phyloP scores from a whole-genome alignment of 2,888 invertebrate genomes.

The Stratiomys singularior region DNA sequence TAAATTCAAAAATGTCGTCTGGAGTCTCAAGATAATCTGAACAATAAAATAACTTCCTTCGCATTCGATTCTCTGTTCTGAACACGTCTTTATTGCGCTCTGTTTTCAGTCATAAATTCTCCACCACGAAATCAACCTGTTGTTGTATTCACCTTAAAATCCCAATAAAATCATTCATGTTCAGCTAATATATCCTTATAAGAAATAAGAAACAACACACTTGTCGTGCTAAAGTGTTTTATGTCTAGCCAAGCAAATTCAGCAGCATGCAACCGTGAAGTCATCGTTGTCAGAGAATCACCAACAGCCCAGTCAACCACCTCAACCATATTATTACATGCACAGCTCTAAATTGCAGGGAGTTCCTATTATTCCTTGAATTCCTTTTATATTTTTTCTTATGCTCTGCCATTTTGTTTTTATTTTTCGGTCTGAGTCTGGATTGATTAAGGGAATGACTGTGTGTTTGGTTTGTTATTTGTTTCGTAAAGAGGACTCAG shows the following conservation, averaged over 20 bases:
- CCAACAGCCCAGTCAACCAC: not conserved
- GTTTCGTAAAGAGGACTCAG: not conserved
- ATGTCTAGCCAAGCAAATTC: slow-evolving; percentile 10
- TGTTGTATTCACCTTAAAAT: not conserved
- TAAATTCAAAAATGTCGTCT: no score
- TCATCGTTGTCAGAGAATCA: not conserved
- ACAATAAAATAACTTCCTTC: no score
- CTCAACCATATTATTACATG: slow-evolving; percentile 24
- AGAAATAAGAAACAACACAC: slow-evolving; percentile 6
- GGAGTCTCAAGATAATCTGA: no score
- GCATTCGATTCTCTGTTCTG: no score
- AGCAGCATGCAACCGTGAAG: not conserved
- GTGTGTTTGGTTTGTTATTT: not conserved
- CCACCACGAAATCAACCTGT: slow-evolving; percentile 18
- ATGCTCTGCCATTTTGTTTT: not conserved
- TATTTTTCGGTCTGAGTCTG: not conserved
- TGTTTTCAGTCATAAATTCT: not conserved
- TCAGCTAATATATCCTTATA: slow-evolving; percentile 20
- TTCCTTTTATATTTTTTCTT: not conserved
- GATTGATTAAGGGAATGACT: not conserved
- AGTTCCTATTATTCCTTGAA: not conserved
- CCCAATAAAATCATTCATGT: slow-evolving; percentile 27
- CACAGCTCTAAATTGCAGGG: slow-evolving; percentile 13
- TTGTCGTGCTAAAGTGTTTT: slow-evolving; percentile 25
- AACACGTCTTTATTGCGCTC: not conserved